Percentiles rank a stretch among this genome's conserved stretches.
Conservation (phyloP, 2,113 vertebrate species). For the Lepus timidus region DNA sequence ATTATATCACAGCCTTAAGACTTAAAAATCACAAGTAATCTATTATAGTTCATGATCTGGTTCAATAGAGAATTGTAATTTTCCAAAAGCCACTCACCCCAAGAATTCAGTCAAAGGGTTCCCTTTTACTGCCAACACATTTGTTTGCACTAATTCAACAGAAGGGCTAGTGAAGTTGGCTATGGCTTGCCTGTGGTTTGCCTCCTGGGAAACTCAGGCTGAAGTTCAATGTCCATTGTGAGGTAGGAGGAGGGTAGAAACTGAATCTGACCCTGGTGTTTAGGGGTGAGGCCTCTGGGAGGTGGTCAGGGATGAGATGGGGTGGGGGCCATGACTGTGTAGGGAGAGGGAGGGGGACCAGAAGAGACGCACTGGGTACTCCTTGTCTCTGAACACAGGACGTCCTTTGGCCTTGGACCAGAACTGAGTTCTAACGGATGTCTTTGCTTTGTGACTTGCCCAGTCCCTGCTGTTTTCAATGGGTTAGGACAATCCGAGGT, state of each 20-base stretch:
- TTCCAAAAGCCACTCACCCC: constrained; percentile 20
- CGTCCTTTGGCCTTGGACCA: background rate
- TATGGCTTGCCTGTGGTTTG: background rate
- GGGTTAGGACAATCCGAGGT: accelerated
- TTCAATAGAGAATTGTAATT: background rate
- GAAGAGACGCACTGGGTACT: background rate
- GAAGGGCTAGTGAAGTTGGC: background rate
- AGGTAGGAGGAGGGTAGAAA: background rate
- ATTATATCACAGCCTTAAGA: background rate
- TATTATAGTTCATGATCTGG: background rate
- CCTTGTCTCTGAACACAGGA: background rate
- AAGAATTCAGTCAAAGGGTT: background rate
- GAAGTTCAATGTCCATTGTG: background rate
- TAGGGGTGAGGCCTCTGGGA: background rate
- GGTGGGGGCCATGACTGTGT: background rate
- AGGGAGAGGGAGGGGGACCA: background rate
- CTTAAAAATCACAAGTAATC: background rate
- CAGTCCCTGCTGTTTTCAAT: background rate
- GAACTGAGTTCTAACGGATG: background rate
- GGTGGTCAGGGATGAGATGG: background rate
- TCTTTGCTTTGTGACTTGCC: background rate
- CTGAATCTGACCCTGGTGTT: background rate
- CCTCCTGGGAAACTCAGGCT: background rate
- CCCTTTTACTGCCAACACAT: background rate
- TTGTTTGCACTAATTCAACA: background rate